Evolutionary conservation across 2,113 vertebrate genomes (phyloP).

Genomic region (Urocitellus parryii): DNA sequence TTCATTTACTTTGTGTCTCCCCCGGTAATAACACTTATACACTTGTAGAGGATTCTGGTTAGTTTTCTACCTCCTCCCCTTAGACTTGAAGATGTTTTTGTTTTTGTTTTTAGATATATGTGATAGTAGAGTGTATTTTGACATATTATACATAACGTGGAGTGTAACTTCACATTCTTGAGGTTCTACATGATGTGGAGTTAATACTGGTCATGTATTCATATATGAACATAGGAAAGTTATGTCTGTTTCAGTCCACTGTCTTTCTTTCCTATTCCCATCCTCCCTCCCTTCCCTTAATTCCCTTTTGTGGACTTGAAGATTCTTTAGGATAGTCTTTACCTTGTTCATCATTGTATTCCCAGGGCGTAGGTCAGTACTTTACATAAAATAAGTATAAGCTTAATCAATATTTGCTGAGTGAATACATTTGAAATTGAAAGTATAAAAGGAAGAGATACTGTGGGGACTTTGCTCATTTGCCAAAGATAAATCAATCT

Average conservation of each 20-base stretch:
- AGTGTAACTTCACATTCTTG: too few species aligned
- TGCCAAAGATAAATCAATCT: neutral
- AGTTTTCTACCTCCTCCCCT: neutral
- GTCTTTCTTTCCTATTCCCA: too few species aligned
- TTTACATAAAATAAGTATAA: neutral
- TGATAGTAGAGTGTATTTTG: too few species aligned
- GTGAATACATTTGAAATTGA: conserved; percentile 7
- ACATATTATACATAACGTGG: too few species aligned
- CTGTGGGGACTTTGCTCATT: neutral
- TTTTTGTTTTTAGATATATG: too few species aligned
- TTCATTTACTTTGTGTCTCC: neutral
- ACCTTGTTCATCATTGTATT: neutral
- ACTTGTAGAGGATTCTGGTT: neutral
- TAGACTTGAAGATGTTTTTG: neutral
- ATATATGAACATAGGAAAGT: too few species aligned
- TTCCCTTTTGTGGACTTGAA: neutral
- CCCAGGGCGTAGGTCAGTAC: neutral
- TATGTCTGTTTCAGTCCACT: too few species aligned
- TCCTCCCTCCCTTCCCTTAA: too few species aligned
- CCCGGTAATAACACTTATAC: neutral
- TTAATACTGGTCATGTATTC: too few species aligned
- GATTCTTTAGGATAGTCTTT: neutral
- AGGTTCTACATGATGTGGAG: too few species aligned
- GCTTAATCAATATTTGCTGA: neutral
- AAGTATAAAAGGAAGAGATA: neutral